Evolutionary conservation across 2,888 invertebrate genomes (phyloP), one percentile per base, ranked within the genome.

Genomic region (Heteromyza rotundicornis): DNA sequence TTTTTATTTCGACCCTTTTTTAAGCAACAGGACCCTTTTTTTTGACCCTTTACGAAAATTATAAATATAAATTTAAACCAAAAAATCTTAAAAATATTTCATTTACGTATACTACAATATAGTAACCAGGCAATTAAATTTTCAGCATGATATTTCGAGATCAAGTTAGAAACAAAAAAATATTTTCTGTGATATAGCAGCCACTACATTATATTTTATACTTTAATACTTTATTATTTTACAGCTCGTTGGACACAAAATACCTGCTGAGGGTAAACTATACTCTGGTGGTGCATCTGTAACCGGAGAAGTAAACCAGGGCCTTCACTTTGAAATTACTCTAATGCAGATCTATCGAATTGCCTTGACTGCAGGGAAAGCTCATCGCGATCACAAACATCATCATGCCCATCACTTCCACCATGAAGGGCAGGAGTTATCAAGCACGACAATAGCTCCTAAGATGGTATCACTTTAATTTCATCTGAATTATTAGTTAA

Each of bases 351-450:
- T 94, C 17, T 94, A 94, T 83, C 88, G 88, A 63, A 91, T 92
- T 0, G 93, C 93, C 0, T 78, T 94, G 62, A 92, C 92, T 2
- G 93, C 93, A 1, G 94, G 94, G 0, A 94, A 94, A 81, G 93
- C 93, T 0, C 93, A 94, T 83, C 90, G 89, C 68, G 92, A 93
- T 75, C 93, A 94, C 82, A 94, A 93, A 76, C 94, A 94, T 76
- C 94, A 94, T 77, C 93, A 94, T 81, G 92, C 88, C 0, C 92
- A 92, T 78, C 90, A 90, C 73, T 91, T 89, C 75, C 90, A 89
- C 72, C 91, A 91, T 76, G 89, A 91, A 66, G 92, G 91, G 0
- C 87, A 87, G 10, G 85, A 88, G 2, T 82, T 89, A 8, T 85
- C 89, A 0, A 87, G 89, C 49, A 84, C 87, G 1, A 85, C 85